Base-by-base conservation (phyloP, 2,113 vertebrate species). In the Ploceus nigricollis region DNA sequence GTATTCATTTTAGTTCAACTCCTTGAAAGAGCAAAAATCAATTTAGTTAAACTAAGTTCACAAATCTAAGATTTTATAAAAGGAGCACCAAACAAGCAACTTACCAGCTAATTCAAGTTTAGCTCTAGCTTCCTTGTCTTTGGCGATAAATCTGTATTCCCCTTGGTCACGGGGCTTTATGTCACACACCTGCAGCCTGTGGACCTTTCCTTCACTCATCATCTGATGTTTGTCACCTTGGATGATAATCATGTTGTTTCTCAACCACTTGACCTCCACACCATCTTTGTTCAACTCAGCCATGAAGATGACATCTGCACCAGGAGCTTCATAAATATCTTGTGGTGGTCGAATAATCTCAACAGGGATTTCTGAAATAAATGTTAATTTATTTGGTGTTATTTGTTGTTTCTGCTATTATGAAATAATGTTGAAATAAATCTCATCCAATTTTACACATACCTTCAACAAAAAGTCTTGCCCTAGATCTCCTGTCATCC, bases 181-280 rank as follows among this genome's bases (percentile, higher is more conserved):
- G 73, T 99, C 99, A 57, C 99, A 99, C 71, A 99, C 98, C 94
- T 99, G 99, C 40, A 99, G 97, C 64, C 99, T 97, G 95, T 99
- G 99, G 81, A 99, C 93, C 90, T 99, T 99, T 65, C 98, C 99
- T 97, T 99, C 99, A 88, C 99, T 99, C 98, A 99, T 99, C 99
- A 99, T 99, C 97, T 99, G 99, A 96, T 99, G 99, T 93, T 99
- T 99, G 97, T 99, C 99, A 96, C 99, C 99, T 91, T 99, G 99
- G 91, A 99, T 97, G 4, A 99, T 98, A 89, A 99, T 98, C 99
- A 99, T 99, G 92, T 99, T 99, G 97, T 99, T 99, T 96, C 99
- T 99, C 94, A 99, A 96, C 99, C 99, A 99, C 82, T 99, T 99
- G 58, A 99, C 99, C 68, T 99, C 99, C 91, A 99, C 99, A 54